Conservation (phyloP, 2,797 vertebrate genomes). For the Gastrophryne carolinensis region DNA sequence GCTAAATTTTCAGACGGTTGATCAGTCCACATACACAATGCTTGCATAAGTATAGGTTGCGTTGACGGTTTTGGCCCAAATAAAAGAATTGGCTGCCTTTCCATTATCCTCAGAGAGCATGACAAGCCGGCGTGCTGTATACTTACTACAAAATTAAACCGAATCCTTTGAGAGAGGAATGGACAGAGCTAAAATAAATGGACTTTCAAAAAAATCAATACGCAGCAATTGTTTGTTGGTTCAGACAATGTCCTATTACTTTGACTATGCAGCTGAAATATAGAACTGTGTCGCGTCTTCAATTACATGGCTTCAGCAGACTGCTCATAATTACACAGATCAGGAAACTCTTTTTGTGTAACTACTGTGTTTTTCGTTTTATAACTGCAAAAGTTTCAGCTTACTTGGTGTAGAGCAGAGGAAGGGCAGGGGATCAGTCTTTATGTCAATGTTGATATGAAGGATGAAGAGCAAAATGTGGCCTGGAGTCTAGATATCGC, state of each 20-base stretch:
- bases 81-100: constrained; percentile 56
- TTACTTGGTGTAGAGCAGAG: background rate
- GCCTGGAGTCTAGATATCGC: too few species aligned
- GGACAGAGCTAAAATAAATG: constrained; percentile 55
- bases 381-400: background rate
- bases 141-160: constrained; percentile 47
- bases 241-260: constrained; percentile 54
- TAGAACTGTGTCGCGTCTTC: constrained; percentile 53
- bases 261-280: constrained; percentile 47
- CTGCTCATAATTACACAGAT: constrained; percentile 10
- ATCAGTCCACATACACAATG: too few species aligned
- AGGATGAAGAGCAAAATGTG: too few species aligned
- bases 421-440: too few species aligned
- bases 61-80: too few species aligned
- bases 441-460: too few species aligned
- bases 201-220: constrained; percentile 58
- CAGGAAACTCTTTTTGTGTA: background rate
- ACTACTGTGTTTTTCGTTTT: background rate
- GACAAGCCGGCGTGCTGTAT: constrained; percentile 47
- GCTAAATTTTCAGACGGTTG: too few species aligned
- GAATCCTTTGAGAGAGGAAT: constrained; percentile 47
- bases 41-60: too few species aligned
- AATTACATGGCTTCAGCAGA: constrained; percentile 30
- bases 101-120: constrained; percentile 58
- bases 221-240: constrained; percentile 52